These are phyloP conservation scores for Tachypleus tridentatus DNA, from an alignment of 1,140 invertebrate species.

Conservation along the genomic window DNA sequence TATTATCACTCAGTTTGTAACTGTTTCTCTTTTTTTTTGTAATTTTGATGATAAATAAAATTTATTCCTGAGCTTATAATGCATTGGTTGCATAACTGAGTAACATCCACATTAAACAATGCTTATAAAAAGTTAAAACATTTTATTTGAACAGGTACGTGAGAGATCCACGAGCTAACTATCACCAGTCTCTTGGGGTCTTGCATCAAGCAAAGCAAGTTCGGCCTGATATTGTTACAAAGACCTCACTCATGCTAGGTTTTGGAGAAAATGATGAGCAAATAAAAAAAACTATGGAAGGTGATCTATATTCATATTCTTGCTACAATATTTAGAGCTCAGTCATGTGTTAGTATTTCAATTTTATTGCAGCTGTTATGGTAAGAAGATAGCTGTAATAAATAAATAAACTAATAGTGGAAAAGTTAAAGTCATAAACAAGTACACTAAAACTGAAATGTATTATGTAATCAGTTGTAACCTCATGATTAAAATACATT, in stretches of 20 bases:
- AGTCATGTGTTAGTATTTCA: background rate
- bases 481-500: too few species aligned
- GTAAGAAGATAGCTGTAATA: too few species aligned
- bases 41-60: background rate
- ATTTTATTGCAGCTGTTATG: too few species aligned
- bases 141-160: constrained; percentile 51
- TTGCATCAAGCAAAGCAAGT: constrained; percentile 64
- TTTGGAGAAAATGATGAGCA: constrained; percentile 89
- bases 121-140: too few species aligned
- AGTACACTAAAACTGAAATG: too few species aligned
- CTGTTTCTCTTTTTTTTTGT: background rate
- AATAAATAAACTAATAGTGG: too few species aligned
- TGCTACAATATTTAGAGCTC: constrained; percentile 6
- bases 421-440: too few species aligned
- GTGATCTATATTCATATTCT: constrained; percentile 29
- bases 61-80: too few species aligned
- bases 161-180: constrained; percentile 70
- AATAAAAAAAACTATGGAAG: constrained; percentile 70
- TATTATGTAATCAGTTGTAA: too few species aligned
- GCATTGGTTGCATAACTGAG: too few species aligned
- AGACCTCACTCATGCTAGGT: constrained; percentile 97
- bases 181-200: constrained; percentile 71
- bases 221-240: constrained; percentile 76
- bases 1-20: background rate
- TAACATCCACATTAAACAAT: too few species aligned